Base-by-base conservation (phyloP, 1,140 invertebrate species). In the Dermatophagoides farinae region DNA sequence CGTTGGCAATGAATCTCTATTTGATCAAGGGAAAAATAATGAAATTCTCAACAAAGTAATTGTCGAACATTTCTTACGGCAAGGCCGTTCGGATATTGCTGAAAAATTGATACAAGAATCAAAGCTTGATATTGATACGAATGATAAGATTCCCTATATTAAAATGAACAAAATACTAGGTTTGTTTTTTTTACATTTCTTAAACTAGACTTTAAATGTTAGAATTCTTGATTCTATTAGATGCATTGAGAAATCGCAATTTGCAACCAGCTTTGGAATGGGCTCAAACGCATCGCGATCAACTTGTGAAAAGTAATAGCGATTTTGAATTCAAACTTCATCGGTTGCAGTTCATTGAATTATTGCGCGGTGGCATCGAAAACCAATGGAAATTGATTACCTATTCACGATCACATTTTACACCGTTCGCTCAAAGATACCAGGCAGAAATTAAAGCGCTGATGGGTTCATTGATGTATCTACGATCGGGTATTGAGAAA, bases 1-100 rank as follows among this genome's bases (percentile, higher is more conserved):
- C 18, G 46, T 62, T 1, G 20, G 25, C 11, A 59, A 61, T 40
- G 79, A 80, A 69, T 68, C 39, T 39, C 51, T 61, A 16, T 61
- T 61, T 16, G 60, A 61, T 1, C 18, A 61, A 14, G 40, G 14
- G 0, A 31, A 59, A 12, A 89, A 89, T 68, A 76, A 81, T 40
- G 78, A 82, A 64, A 75, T 90, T 16, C 74, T 97, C 46, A 93
- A 96, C 74, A 83, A 91, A 75, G 86, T 92, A n/a, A 88, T 97
- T 44, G 89, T 88, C 67, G 88, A 96, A 70, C 91, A 97, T 77
- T 88, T 95, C 70, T 86, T 90, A 70, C 79, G 91, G 62, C 87
- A 93, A 74, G 92, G 91, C 49, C 82, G 87, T 79, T 75, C 90
- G 43, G 83, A 89, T 64, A 86, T 92, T 61, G 87, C 86, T 18